Percentiles rank a stretch among this genome's conserved stretches.
Evolutionary conservation across 2,888 invertebrate genomes (phyloP).

Genomic region (Hemistola chrysoprasaria): DNA sequence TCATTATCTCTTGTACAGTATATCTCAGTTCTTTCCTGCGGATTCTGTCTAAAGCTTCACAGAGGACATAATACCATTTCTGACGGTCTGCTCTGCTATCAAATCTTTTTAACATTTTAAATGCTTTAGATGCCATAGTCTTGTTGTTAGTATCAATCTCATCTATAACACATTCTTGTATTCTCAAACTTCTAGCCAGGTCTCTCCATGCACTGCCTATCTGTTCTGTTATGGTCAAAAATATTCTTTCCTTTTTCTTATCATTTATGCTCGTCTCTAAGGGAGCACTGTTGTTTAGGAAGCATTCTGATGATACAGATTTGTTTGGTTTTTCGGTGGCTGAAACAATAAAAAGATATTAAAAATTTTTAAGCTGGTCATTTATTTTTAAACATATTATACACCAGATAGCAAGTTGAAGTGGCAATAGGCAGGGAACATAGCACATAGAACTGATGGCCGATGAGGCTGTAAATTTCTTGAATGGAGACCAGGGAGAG

Average conservation of each 20-base stretch:
- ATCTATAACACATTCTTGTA: slow-evolving; percentile 61
- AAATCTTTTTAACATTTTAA: slow-evolving; percentile 50
- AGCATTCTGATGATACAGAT: slow-evolving; percentile 26
- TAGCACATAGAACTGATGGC: no score
- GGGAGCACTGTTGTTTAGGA: slow-evolving; percentile 35
- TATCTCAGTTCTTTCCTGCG: slow-evolving; percentile 60
- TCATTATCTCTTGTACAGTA: slow-evolving; percentile 56
- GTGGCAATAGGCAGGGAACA: no score
- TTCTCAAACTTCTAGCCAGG: slow-evolving; percentile 59
- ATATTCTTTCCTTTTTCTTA: slow-evolving; percentile 53
- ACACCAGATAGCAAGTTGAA: no score
- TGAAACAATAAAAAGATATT: slow-evolving; percentile 25
- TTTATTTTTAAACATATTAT: no score
- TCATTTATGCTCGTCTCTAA: slow-evolving; percentile 38
- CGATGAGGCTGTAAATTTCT: no score
- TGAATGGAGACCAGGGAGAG: no score
- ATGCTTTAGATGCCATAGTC: slow-evolving; percentile 46
- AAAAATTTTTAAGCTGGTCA: no score
- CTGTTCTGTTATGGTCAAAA: slow-evolving; percentile 52
- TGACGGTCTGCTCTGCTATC: slow-evolving; percentile 52
- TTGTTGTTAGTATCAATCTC: slow-evolving; percentile 51
- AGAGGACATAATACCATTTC: slow-evolving; percentile 62
- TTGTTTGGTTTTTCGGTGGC: slow-evolving; percentile 30
- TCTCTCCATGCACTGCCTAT: slow-evolving; percentile 66
- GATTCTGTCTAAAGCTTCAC: slow-evolving; percentile 61